Conservation (phyloP, 1,140 invertebrate genomes). For the Magallana ariakensis region DNA sequence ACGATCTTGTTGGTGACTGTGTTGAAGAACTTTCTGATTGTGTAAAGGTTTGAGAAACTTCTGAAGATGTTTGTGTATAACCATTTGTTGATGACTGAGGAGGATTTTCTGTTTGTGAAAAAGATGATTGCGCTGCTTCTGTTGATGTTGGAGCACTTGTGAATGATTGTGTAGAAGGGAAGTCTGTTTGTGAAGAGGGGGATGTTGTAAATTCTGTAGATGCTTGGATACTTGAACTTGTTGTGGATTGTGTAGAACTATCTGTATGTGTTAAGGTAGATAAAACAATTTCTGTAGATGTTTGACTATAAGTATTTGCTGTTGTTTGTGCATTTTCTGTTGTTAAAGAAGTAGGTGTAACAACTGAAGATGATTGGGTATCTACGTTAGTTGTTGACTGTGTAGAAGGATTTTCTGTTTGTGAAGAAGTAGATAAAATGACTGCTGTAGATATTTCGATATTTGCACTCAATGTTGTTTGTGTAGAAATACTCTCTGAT, state of each 20-base stretch:
- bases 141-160: not conserved
- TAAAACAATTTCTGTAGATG: not conserved
- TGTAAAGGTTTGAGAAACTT: too few relatives aligned
- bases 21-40: not conserved
- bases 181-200: not conserved
- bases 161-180: not conserved
- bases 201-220: not conserved
- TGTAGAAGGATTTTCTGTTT: not conserved
- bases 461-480: too few relatives aligned
- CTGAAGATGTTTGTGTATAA: not conserved
- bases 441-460: too few relatives aligned
- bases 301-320: too few relatives aligned
- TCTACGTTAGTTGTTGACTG: not conserved
- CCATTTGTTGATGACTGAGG: too few relatives aligned
- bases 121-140: not conserved
- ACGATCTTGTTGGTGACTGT: not conserved
- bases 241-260: not conserved
- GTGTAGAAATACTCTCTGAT: not conserved
- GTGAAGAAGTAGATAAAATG: not conserved
- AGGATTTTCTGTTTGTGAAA: too few relatives aligned
- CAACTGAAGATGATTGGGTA: too few relatives aligned
- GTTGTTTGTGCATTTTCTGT: not conserved
- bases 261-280: not conserved
- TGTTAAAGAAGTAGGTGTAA: too few relatives aligned
- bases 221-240: not conserved